A percentile compares a stretch with the other conserved stretches of the same genome.
Conservation (phyloP, 2,797 vertebrate genomes). For the Chelmon rostratus region DNA sequence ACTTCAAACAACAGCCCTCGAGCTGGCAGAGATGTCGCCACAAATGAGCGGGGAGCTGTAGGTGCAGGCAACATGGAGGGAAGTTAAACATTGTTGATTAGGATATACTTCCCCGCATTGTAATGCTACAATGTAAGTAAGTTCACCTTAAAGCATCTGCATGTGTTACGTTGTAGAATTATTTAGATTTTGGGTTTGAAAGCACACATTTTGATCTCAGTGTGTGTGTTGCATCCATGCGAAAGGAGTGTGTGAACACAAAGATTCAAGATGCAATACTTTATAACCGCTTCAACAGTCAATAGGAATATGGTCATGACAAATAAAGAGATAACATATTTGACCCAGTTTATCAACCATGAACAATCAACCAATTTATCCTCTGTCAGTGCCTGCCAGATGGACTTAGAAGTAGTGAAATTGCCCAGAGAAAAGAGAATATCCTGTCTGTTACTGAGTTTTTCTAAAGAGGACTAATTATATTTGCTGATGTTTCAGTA, state of each 20-base stretch:
- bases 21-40: no score
- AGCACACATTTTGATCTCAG: neutral
- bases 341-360: neutral
- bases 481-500: slow-evolving; percentile 23
- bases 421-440: slow-evolving; percentile 16
- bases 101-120: no score
- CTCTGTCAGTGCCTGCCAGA: neutral
- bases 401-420: slow-evolving; percentile 24
- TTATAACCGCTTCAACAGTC: neutral
- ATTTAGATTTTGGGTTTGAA: neutral
- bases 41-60: no score
- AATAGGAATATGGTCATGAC: neutral
- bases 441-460: slow-evolving; percentile 13
- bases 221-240: neutral
- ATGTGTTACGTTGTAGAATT: neutral
- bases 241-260: neutral
- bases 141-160: no score
- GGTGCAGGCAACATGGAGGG: no score
- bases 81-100: no score
- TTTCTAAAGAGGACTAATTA: slow-evolving; percentile 12
- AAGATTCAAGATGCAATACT: neutral
- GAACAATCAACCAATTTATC: neutral
- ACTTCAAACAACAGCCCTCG: no score
- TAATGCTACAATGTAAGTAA: no score
- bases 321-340: neutral